phyloP scores from a whole-genome alignment of 2,797 vertebrate genomes.

The Sebastes kiyomatsui region DNA sequence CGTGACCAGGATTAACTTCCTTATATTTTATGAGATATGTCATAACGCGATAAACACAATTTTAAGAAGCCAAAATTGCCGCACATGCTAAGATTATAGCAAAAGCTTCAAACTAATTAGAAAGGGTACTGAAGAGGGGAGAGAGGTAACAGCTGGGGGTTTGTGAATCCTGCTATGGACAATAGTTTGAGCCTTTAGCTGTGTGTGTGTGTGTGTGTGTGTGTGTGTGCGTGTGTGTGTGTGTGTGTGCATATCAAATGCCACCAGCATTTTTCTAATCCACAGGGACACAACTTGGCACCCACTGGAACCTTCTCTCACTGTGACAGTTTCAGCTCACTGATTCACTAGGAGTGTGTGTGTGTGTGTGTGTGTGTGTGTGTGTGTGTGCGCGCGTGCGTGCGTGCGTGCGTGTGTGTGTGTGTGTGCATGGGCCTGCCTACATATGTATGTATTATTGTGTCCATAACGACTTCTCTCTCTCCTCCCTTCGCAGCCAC shows the following conservation, averaged over 20 bases:
- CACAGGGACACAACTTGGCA: conserved; percentile 62
- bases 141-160: conserved; percentile 17
- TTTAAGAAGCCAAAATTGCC: neutral
- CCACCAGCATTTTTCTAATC: conserved; percentile 66
- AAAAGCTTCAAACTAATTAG: conserved; percentile 35
- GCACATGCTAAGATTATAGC: neutral
- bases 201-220: neutral
- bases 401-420: neutral
- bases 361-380: too few species aligned
- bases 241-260: conserved; percentile 35
- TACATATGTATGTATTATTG: conserved; percentile 66
- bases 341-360: conserved; percentile 28
- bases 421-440: neutral
- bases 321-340: conserved; percentile 69
- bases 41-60: neutral
- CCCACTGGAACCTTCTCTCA: conserved; percentile 63
- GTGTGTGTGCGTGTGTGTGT: conserved; percentile 6
- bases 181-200: conserved; percentile 33
- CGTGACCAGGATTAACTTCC: neutral
- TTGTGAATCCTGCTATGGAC: conserved; percentile 41
- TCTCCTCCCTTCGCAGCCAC: conserved; percentile 23
- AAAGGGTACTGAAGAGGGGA: neutral
- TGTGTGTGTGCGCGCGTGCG: too few species aligned
- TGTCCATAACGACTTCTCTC: conserved; percentile 55
- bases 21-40: neutral